Conservation (phyloP, 2,888 invertebrate species). For the Hirudinaria manillensis region DNA sequence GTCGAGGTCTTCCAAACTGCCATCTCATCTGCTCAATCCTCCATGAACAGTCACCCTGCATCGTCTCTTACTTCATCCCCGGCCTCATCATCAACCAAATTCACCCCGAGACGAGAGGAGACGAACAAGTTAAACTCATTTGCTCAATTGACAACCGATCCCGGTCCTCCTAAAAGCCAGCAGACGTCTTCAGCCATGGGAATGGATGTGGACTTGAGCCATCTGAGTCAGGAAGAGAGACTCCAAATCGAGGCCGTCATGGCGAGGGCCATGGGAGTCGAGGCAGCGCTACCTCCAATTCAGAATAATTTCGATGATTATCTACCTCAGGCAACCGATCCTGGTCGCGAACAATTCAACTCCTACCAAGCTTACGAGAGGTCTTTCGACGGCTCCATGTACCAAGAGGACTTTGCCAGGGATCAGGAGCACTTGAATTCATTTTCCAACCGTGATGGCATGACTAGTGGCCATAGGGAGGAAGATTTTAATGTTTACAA, state of each 20-base stretch:
- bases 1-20: constrained; percentile 21
- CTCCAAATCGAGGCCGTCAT: constrained; percentile 62
- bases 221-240: constrained; percentile 26
- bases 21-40: constrained; percentile 23
- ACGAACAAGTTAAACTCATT: background rate
- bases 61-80: background rate
- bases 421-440: background rate
- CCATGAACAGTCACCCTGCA: constrained; percentile 7
- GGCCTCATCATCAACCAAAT: background rate
- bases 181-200: background rate
- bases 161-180: background rate
- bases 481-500: background rate
- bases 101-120: background rate
- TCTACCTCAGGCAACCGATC: background rate
- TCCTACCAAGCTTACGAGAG: background rate
- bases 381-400: background rate
- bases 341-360: background rate
- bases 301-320: background rate
- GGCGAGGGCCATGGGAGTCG: constrained; percentile 58
- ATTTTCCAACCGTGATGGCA: background rate
- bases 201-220: constrained; percentile 23
- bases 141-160: background rate
- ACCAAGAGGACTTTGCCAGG: background rate
- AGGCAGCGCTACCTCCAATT: background rate
- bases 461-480: background rate